Conservation (phyloP, 2,797 vertebrate species). For the Dicrostonyx torquatus region DNA sequence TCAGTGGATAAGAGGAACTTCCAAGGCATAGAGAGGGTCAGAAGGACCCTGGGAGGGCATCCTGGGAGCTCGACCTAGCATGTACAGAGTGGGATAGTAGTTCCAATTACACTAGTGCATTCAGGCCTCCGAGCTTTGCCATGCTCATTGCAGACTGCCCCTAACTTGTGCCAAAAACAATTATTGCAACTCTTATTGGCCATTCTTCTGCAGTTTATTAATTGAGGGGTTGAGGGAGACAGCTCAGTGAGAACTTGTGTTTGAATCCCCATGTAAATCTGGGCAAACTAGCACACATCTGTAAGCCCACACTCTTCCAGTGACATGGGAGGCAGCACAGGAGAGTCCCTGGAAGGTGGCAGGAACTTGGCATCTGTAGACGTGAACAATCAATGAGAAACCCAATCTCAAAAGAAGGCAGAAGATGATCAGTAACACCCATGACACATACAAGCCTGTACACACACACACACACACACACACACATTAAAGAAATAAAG, state of each 20-base stretch:
- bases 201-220: conserved; percentile 15
- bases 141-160: neutral
- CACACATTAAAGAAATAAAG: neutral
- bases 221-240: neutral
- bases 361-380: neutral
- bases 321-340: neutral
- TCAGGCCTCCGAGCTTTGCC: neutral
- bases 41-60: neutral
- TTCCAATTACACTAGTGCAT: neutral
- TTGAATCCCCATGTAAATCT: neutral
- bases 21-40: neutral
- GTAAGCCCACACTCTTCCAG: neutral
- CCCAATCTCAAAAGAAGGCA: neutral
- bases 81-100: neutral
- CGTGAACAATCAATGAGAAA: neutral
- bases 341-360: neutral
- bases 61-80: neutral
- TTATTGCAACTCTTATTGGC: neutral
- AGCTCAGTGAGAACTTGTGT: neutral
- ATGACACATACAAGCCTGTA: neutral
- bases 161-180: neutral
- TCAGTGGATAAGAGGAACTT: neutral
- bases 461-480: neutral
- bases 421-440: neutral
- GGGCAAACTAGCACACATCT: neutral